Base-by-base conservation (phyloP, 1,140 invertebrate species). In the Eurosta solidaginis region DNA sequence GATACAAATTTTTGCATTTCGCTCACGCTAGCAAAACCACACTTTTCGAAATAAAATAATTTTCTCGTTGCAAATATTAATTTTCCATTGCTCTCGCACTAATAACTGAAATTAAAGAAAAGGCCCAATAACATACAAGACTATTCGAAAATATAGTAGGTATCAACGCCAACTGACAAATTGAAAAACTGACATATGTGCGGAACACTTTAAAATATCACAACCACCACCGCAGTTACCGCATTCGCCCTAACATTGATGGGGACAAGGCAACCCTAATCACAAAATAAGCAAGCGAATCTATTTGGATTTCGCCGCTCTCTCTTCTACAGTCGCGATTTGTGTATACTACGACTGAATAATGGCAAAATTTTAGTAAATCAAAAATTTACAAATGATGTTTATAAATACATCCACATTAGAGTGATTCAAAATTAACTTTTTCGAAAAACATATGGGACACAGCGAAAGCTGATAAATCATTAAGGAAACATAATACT, bases 151-250 rank as follows among this genome's bases (percentile, higher is more conserved):
- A 42, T 40, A 33, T 9, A 10, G 59, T n/a, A n/a, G n/a, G n/a
- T 68, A 3, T 22, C 20, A 20, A 17, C 59, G 59, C 59, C 59
- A 40, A 68, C 59, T 68, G 73, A 74, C 10, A 47, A 22, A 45
- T 29, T 74, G 6, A 20, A 52, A 76, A 76, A 50, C 75, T 85
- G 84, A 85, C 84, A 85, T 81, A 85, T 85, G 79, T 82, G 82
- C 84, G 84, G 85, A 81, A 85, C 84, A 85, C 83, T 85, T 84
- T 85, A 84, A 82, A 79, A n/a, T 33, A 77, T 10, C 25, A 36
- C 14, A 27, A 36, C 33, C n/a, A 25, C 42, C 17, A 27, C 73
- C 42, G 22, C 73, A 47, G 9, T 44, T 40, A 33, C 42, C 40
- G 73, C n/a, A 5, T 6, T 33, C 6, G 47, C 54, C 25, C 20